Evolutionary conservation across 2,797 vertebrate species (phyloP).

Genomic region (Tenualosa thibaudeaui): DNA sequence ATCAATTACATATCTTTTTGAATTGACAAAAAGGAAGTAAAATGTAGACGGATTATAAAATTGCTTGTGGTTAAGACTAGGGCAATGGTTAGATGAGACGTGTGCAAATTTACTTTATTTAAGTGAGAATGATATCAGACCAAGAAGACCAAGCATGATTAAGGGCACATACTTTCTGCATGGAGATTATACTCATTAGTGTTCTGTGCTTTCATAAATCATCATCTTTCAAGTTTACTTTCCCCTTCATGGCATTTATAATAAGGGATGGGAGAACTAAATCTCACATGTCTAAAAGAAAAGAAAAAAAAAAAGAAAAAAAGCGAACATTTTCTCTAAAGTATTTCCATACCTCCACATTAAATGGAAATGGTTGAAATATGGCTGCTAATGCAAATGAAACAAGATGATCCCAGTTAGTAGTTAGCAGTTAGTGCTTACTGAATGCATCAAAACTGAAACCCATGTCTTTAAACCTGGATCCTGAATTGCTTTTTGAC

Average conservation of each 20-base stretch:
- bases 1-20: background rate
- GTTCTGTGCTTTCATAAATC: background rate
- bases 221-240: background rate
- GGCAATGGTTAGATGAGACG: background rate
- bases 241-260: background rate
- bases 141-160: no score
- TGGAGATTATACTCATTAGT: background rate
- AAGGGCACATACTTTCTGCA: no score
- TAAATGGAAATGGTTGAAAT: background rate
- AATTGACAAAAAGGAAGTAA: background rate
- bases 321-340: no score
- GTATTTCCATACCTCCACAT: no score
- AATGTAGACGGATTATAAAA: background rate
- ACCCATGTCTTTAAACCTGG: background rate
- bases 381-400: background rate
- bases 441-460: background rate
- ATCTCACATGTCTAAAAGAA: background rate
- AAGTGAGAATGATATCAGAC: background rate
- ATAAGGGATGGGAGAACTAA: background rate
- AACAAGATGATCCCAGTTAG: background rate
- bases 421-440: background rate
- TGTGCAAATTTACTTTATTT: background rate
- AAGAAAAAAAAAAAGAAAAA: no score
- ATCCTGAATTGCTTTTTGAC: no score
- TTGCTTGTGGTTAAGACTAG: background rate